A percentile compares a stretch with the other conserved stretches of the same genome.
Evolutionary conservation across 2,113 vertebrate species (phyloP).

Genomic region (Ammospiza nelsoni): DNA sequence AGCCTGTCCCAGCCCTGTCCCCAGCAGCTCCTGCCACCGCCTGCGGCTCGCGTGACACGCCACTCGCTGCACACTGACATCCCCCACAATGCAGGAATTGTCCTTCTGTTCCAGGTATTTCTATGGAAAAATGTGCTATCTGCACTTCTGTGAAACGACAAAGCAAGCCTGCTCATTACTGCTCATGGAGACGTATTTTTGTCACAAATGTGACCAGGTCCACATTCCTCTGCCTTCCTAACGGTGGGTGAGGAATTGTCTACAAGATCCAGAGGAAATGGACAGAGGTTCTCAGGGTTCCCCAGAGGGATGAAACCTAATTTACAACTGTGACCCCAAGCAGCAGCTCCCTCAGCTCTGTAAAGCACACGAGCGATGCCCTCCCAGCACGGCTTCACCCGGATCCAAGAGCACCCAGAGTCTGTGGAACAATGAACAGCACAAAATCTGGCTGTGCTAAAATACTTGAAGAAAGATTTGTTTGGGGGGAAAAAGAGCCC

Average conservation of each 20-base stretch:
- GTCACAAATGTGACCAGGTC: background rate
- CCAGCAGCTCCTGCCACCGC: background rate
- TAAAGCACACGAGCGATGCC: fast-evolving
- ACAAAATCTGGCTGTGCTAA: background rate
- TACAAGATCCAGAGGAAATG: background rate
- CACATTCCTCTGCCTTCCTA: fast-evolving
- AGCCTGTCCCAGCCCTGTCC: background rate
- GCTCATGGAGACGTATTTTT: background rate
- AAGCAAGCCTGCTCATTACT: background rate
- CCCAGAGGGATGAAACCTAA: background rate
- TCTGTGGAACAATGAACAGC: background rate
- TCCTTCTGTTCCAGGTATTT: background rate
- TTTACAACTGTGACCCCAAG: background rate
- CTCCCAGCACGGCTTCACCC: background rate
- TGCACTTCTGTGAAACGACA: background rate
- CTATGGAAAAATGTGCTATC: background rate
- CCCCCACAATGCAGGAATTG: background rate
- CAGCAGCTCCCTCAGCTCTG: background rate
- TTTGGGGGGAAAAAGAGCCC: background rate
- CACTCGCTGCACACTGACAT: background rate
- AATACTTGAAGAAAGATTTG: background rate
- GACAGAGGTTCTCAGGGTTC: background rate
- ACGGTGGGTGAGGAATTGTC: background rate
- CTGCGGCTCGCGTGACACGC: background rate
- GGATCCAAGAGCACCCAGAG: background rate